Conservation (phyloP, 1,140 invertebrate genomes). For the Camponotus vicinus region DNA sequence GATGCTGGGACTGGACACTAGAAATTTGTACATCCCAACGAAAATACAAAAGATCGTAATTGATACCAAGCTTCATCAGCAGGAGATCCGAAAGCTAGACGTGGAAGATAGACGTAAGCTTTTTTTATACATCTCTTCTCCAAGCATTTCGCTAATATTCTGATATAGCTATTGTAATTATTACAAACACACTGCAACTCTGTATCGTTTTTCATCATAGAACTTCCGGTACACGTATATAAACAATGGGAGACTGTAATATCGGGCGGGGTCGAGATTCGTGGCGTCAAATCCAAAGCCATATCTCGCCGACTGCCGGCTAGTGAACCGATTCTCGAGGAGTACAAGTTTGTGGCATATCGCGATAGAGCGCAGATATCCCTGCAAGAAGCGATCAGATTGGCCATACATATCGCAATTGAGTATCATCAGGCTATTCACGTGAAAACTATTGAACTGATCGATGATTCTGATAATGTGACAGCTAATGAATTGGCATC, state of each 20-base stretch:
- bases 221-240: slow-evolving; percentile 85
- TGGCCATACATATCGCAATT: slow-evolving; percentile 90
- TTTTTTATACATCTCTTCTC: slow-evolving; percentile 37
- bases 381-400: slow-evolving; percentile 85
- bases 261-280: slow-evolving; percentile 94
- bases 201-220: slow-evolving; percentile 63
- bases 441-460: slow-evolving; percentile 91
- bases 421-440: slow-evolving; percentile 91
- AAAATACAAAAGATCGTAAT: slow-evolving; percentile 93
- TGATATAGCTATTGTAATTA: background rate
- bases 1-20: slow-evolving; percentile 91
- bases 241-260: slow-evolving; percentile 83
- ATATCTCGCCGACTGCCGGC: slow-evolving; percentile 90
- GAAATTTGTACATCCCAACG: slow-evolving; percentile 94
- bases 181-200: background rate
- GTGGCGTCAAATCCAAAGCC: slow-evolving; percentile 92
- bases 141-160: background rate
- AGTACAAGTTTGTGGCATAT: slow-evolving; percentile 90
- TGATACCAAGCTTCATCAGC: slow-evolving; percentile 90
- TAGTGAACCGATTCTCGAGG: slow-evolving; percentile 90
- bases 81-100: slow-evolving; percentile 81
- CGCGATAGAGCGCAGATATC: slow-evolving; percentile 74
- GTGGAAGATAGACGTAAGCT: slow-evolving; percentile 77
- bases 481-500: slow-evolving; percentile 84
- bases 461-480: slow-evolving; percentile 86